phyloP scores from a whole-genome alignment of 2,797 vertebrate genomes.

The Cyprinella venusta region DNA sequence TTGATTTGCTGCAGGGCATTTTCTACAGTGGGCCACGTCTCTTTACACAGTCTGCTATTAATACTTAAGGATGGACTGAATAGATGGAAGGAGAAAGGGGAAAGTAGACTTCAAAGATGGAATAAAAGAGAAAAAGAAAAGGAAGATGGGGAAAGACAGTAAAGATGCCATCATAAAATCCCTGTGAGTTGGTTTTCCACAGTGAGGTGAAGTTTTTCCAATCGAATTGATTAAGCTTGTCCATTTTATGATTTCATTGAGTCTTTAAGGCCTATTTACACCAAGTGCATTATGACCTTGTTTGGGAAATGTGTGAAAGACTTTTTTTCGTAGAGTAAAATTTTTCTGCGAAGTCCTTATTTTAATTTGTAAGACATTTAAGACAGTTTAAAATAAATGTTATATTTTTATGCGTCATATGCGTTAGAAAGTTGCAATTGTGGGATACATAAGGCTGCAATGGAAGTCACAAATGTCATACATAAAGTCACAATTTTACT shows the following conservation, averaged over 20 bases:
- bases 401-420: neutral
- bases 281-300: neutral
- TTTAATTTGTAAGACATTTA: too few relatives aligned
- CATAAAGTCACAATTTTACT: neutral
- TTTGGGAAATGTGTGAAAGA: neutral
- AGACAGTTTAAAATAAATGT: too few relatives aligned
- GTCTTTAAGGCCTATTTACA: neutral
- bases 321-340: neutral
- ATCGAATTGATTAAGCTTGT: neutral
- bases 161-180: neutral
- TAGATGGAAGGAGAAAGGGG: constrained; percentile 12
- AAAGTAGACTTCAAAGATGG: constrained; percentile 18
- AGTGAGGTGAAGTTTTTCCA: neutral
- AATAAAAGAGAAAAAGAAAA: constrained; percentile 6
- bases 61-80: neutral
- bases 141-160: neutral
- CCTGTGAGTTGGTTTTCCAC: neutral
- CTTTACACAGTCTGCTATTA: neutral
- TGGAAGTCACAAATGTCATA: neutral
- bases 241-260: neutral
- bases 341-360: neutral
- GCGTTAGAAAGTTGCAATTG: neutral
- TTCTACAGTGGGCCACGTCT: neutral
- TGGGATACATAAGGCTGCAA: too few relatives aligned
- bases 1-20: constrained; percentile 10